phyloP scores from a whole-genome alignment of 2,797 vertebrate species.

The Phrynocephalus vlangalii region DNA sequence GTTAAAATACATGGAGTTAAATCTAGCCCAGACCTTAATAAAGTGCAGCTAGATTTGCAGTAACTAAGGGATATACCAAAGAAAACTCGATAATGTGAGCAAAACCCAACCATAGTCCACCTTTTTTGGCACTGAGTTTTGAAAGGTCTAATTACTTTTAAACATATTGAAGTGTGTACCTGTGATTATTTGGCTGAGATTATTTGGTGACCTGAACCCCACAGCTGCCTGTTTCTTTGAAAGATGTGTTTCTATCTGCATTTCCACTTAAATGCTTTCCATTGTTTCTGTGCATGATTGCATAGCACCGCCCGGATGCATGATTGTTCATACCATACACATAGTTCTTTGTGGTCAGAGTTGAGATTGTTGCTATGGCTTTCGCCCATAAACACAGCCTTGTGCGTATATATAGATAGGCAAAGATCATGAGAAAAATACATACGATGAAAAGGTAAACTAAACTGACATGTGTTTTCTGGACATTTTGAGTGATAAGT shows the following conservation, averaged over 20 bases:
- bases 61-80: background rate
- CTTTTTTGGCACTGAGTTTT: background rate
- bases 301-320: accelerated
- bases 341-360: background rate
- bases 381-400: background rate
- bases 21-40: background rate
- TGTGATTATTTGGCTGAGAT: background rate
- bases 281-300: constrained; percentile 54
- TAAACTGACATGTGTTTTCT: background rate
- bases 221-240: background rate
- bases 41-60: background rate
- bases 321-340: background rate
- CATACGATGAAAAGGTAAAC: background rate
- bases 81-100: background rate
- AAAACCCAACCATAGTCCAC: background rate
- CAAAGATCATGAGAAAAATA: background rate
- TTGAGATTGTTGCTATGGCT: constrained; percentile 10
- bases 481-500: background rate
- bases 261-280: background rate
- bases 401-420: background rate
- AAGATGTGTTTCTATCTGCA: background rate
- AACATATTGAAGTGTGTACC: background rate
- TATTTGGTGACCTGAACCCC: background rate
- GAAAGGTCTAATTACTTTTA: too few relatives aligned
- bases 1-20: background rate